Conservation (phyloP, 37 sponge, comb jelly and placozoan genomes). For the Haliclona indistincta region DNA sequence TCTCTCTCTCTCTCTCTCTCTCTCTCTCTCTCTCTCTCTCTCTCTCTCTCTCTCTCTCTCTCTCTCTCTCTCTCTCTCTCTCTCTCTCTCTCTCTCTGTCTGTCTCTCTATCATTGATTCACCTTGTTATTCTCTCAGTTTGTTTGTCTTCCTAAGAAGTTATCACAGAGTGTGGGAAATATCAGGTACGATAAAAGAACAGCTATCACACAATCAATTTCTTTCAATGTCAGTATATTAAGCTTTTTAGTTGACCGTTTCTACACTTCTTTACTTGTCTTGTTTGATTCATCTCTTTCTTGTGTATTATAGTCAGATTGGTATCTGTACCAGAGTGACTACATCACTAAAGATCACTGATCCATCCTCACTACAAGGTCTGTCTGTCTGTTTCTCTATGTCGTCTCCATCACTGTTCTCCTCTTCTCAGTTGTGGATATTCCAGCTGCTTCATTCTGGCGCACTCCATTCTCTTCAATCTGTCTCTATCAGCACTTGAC, state of each 20-base stretch:
- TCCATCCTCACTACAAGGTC: slow-evolving; percentile 81
- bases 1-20: too few relatives aligned
- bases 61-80: too few relatives aligned
- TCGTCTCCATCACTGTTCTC: too few relatives aligned
- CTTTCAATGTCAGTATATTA: too few relatives aligned
- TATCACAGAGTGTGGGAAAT: slow-evolving; percentile 84
- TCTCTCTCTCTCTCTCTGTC: too few relatives aligned
- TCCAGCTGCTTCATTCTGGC: slow-evolving; percentile 69
- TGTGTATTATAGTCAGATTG: slow-evolving; percentile 48
- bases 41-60: too few relatives aligned
- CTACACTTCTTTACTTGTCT: neutral
- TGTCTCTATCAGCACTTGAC: slow-evolving; percentile 76
- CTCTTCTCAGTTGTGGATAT: slow-evolving; percentile 64
- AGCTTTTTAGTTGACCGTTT: too few relatives aligned
- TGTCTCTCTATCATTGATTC: too few relatives aligned
- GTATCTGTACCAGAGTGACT: slow-evolving; percentile 71
- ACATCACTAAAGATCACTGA: slow-evolving; percentile 78
- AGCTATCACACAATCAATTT: neutral
- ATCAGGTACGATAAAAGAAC: slow-evolving; percentile 25
- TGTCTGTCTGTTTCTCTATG: too few relatives aligned
- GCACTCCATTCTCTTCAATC: slow-evolving; percentile 71
- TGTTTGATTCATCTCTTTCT: neutral
- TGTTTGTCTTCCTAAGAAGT: slow-evolving; percentile 78
- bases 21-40: too few relatives aligned
- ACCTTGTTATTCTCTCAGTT: too few relatives aligned